Evolutionary conservation across 2,113 vertebrate genomes (phyloP).

Genomic region (Nansenia antarctica): DNA sequence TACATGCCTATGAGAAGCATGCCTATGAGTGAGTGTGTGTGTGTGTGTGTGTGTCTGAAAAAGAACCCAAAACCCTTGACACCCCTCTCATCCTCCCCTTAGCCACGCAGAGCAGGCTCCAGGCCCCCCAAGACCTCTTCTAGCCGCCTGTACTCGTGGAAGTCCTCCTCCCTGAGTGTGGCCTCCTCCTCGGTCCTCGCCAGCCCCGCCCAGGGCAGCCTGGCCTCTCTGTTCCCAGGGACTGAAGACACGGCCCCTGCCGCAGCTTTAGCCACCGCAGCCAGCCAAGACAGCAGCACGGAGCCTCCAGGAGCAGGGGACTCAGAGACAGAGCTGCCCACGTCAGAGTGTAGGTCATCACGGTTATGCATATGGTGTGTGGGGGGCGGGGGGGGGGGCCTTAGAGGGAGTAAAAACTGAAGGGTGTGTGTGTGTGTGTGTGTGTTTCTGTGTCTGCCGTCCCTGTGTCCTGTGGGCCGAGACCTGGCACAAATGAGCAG

Average conservation of each 20-base stretch:
- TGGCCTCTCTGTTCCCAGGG: constrained; percentile 46
- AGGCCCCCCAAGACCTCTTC: constrained; percentile 10
- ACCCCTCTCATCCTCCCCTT: not conserved
- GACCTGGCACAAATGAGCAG: too few relatives aligned
- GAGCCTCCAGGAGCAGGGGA: constrained; percentile 32
- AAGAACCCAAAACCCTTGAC: not conserved
- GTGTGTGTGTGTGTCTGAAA: not conserved
- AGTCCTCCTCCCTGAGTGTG: constrained; percentile 51
- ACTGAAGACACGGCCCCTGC: constrained; percentile 54
- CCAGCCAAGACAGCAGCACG: constrained; percentile 14
- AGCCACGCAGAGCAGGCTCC: constrained; percentile 50
- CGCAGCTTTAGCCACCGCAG: constrained; percentile 27
- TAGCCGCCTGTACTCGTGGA: constrained; percentile 28
- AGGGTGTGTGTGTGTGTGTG: not conserved
- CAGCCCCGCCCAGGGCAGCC: constrained; percentile 58
- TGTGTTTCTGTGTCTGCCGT: not conserved
- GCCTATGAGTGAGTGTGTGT: too few relatives aligned
- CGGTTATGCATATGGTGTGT: not conserved
- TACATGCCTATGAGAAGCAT: too few relatives aligned
- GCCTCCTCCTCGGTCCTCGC: constrained; percentile 49
- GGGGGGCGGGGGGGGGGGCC: not conserved
- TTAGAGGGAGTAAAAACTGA: not conserved
- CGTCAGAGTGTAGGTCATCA: constrained; percentile 66
- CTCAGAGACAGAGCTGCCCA: constrained; percentile 49
- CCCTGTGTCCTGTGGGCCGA: too few relatives aligned